Conservation (phyloP, 2,888 invertebrate genomes). For the Heteropelma amictum region DNA sequence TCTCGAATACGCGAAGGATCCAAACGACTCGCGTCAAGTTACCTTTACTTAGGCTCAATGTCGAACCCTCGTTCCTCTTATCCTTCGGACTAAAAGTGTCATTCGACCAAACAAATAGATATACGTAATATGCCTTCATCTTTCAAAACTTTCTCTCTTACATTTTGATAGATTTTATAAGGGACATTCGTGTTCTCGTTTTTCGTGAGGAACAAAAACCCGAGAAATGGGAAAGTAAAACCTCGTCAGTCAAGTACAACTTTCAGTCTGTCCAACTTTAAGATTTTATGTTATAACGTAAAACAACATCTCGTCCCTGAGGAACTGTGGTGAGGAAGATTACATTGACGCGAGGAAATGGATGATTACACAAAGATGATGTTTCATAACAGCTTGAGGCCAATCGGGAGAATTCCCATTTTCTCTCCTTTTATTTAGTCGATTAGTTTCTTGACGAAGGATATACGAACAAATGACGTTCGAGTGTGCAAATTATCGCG, state of each 20-base stretch:
- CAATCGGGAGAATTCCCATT: too few relatives aligned
- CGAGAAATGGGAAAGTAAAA: slow-evolving; percentile 6
- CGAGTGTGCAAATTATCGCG: too few relatives aligned
- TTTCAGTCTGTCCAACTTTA: too few relatives aligned
- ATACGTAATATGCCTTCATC: not conserved
- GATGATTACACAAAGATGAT: too few relatives aligned
- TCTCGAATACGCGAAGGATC: slow-evolving; percentile 3
- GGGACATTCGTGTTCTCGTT: slow-evolving; percentile 1
- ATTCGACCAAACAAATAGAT: slow-evolving; percentile 24
- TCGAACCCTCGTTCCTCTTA: slow-evolving; percentile 38
- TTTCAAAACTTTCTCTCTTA: not conserved
- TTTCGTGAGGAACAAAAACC: not conserved
- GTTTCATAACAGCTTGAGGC: too few relatives aligned
- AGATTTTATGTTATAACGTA: too few relatives aligned
- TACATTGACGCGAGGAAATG: too few relatives aligned
- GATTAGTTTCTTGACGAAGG: too few relatives aligned
- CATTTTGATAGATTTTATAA: slow-evolving; percentile 5
- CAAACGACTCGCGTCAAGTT: not conserved
- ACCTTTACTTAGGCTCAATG: slow-evolving; percentile 43
- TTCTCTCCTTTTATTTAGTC: too few relatives aligned
- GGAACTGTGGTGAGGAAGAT: too few relatives aligned
- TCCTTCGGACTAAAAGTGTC: slow-evolving; percentile 24
- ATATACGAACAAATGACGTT: too few relatives aligned
- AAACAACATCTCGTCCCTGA: too few relatives aligned
- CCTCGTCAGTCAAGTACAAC: slow-evolving; percentile 8